Base-by-base conservation (phyloP, 2,113 vertebrate species). In the Ornithorhynchus anatinus region DNA sequence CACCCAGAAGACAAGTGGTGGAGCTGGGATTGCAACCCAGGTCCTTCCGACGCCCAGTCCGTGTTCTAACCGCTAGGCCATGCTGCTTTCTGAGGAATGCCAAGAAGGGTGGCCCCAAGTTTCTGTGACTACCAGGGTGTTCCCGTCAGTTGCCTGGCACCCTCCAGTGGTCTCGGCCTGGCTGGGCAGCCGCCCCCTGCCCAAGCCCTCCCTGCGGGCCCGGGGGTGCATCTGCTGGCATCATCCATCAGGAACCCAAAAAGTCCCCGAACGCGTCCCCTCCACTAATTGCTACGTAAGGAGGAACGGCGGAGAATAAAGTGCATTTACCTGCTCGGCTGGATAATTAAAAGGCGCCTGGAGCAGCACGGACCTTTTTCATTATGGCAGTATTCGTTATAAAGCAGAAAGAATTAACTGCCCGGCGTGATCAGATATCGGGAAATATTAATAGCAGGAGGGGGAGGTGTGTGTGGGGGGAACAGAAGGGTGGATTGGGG, bases 381-480 rank as follows among this genome's bases (percentile, higher is more conserved):
- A 86, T 88, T 87, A 77, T 8, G 2, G 81, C 84, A n/a, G 48
- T 59, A 15, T 89, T 89, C 89, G 75, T 91, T 88, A 89, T 86
- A 84, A 86, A 92, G 76, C 84, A 90, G 88, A 76, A 87, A 89
- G 89, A 92, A 93, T 90, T 86, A 92, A 88, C 85, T 79, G 19
- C 79, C 86, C 80, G 65, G 84, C 33, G 1, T 88, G 90, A 92
- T 91, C 92, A 89, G 91, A 89, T 86, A 85, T 88, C 82, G 63
- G 66, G 89, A 90, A 89, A 89, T 89, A 88, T 93, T 88, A 90
- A 90, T 85, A 88, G 87, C 75, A 84, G 86, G 74, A 90, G 72
- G n/a, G 78, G 87, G 71, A 80, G 86, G 81, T 73, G 81, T 68
- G 65, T 69, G 86, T 86, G 5, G 88, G 78, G 85, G 33, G n/a